These are phyloP conservation scores for Morpho deidamia DNA, from an alignment of 2,888 invertebrate genomes.

Conservation along the genomic window DNA sequence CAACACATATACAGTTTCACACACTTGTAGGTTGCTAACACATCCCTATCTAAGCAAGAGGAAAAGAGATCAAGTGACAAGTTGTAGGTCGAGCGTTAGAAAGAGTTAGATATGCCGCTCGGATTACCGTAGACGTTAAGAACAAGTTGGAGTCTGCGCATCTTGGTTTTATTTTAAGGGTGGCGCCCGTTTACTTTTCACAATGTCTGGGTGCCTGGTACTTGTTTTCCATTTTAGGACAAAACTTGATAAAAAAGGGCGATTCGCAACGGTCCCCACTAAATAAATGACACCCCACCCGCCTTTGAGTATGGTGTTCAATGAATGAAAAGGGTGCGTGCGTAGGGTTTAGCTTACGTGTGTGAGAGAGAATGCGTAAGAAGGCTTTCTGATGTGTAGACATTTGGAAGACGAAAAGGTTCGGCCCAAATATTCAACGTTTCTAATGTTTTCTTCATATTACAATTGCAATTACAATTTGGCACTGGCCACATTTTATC, in stretches of 20 bases:
- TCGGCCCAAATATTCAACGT: too few relatives aligned
- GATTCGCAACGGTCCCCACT: constrained; percentile 18
- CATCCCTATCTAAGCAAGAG: constrained; percentile 55
- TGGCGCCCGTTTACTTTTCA: constrained; percentile 51
- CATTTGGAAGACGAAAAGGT: too few relatives aligned
- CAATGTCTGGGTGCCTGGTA: constrained; percentile 61
- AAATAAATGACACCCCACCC: constrained; percentile 5
- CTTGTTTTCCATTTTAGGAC: constrained; percentile 78
- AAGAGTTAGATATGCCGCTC: constrained; percentile 53
- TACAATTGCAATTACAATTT: too few relatives aligned
- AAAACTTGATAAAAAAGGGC: constrained; percentile 78
- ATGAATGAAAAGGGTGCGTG: constrained; percentile 17
- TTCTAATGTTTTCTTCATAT: too few relatives aligned
- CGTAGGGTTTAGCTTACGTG: neutral
- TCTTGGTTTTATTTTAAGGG: constrained; percentile 65
- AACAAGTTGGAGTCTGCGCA: constrained; percentile 66
- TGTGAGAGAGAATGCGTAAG: neutral
- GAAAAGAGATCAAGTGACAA: constrained; percentile 42
- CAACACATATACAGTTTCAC: constrained; percentile 42
- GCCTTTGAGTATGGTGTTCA: neutral
- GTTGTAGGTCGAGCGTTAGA: constrained; percentile 43
- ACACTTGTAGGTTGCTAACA: constrained; percentile 33
- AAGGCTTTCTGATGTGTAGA: too few relatives aligned
- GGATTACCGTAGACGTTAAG: constrained; percentile 45
- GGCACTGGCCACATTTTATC: too few relatives aligned